phyloP scores from a whole-genome alignment of 1,140 invertebrate species.

The Pogonognathellus flavescens region DNA sequence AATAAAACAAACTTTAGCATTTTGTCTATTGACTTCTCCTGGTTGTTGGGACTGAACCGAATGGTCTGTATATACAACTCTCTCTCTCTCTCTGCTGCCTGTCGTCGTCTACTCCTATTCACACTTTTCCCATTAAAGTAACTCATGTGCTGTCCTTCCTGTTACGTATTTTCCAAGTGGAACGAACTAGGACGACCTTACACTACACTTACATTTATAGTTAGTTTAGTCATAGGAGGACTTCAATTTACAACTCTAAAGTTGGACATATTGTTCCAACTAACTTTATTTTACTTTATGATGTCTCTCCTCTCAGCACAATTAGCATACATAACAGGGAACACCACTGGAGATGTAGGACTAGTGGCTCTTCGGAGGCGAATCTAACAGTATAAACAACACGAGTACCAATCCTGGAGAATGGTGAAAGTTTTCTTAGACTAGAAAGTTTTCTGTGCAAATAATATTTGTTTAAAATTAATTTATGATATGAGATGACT shows the following conservation, averaged over 20 bases:
- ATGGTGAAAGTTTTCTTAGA: conserved; percentile 40
- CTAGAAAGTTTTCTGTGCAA: conserved; percentile 18
- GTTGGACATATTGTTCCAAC: conserved; percentile 44
- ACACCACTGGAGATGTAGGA: background rate
- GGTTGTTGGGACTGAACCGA: too few species aligned
- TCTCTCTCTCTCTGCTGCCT: too few species aligned
- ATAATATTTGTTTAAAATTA: conserved; percentile 49
- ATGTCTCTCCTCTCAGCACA: conserved; percentile 34
- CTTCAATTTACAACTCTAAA: conserved; percentile 50
- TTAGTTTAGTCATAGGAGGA: background rate
- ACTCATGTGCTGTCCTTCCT: conserved; percentile 38
- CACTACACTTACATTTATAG: background rate
- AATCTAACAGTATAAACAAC: conserved; percentile 16
- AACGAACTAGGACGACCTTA: too few species aligned
- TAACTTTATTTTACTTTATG: conserved; percentile 50
- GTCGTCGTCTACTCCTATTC: conserved; percentile 1
- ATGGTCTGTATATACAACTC: too few species aligned
- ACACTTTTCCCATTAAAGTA: conserved; percentile 44
- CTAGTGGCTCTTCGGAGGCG: background rate
- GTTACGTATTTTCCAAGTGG: background rate
- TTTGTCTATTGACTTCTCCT: conserved; percentile 9
- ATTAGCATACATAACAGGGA: conserved; percentile 39
- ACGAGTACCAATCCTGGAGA: background rate
- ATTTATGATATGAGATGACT: conserved; percentile 32
- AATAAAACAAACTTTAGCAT: conserved; percentile 41